Conservation (phyloP, 2,797 vertebrate genomes). For the Bradypodion pumilum region DNA sequence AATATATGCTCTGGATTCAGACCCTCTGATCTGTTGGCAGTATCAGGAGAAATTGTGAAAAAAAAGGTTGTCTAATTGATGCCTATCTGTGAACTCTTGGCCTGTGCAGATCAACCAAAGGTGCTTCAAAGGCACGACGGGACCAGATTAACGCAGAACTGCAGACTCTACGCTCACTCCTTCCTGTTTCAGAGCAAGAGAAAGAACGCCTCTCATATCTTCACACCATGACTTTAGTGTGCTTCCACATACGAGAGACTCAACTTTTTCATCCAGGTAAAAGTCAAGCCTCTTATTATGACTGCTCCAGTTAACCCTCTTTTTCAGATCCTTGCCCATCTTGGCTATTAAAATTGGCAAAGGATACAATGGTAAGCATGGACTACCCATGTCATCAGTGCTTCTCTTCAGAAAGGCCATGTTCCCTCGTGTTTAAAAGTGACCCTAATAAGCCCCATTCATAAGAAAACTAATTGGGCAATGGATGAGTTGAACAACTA, state of each 20-base stretch:
- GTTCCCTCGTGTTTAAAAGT: too few relatives aligned
- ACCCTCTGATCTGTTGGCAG: neutral
- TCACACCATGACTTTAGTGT: slow-evolving; percentile 87
- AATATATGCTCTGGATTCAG: neutral
- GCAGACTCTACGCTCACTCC: slow-evolving; percentile 80
- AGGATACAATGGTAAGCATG: too few relatives aligned
- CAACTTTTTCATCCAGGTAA: slow-evolving; percentile 67
- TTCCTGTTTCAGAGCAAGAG: slow-evolving; percentile 79
- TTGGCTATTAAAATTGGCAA: too few relatives aligned
- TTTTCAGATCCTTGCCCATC: too few relatives aligned
- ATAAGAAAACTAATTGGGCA: too few relatives aligned
- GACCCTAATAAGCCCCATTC: too few relatives aligned
- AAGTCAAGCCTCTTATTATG: neutral
- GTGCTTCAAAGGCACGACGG: slow-evolving; percentile 87
- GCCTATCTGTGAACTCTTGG: slow-evolving; percentile 31
- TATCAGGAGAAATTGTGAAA: too few relatives aligned
- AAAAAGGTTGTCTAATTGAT: neutral
- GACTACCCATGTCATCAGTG: too few relatives aligned
- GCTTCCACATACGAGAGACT: slow-evolving; percentile 79
- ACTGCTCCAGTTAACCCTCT: neutral
- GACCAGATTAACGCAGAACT: slow-evolving; percentile 89
- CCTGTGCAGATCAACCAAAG: slow-evolving; percentile 86
- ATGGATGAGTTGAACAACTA: too few relatives aligned
- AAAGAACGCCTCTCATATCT: slow-evolving; percentile 87
- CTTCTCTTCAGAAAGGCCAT: too few relatives aligned